Evolutionary conservation across 1,140 invertebrate species (phyloP).

Genomic region (Zelostemma sp.): DNA sequence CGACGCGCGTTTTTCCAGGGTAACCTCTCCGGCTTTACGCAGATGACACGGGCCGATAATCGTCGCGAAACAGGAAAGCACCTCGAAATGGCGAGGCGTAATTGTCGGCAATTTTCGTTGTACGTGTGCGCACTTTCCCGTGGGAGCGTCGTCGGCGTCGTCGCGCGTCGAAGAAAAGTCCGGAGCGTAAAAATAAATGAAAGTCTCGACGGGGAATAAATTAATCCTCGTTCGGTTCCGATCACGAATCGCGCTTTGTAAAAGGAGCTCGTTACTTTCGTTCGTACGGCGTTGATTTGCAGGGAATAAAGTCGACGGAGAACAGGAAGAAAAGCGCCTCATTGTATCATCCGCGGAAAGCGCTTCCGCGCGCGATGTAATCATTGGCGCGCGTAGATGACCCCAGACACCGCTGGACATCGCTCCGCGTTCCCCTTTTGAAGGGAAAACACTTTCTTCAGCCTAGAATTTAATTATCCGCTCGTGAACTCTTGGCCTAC

Average conservation of each 20-base stretch:
- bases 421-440: background rate
- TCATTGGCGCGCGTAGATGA: constrained; percentile 3
- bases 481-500: constrained; percentile 59
- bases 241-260: no score
- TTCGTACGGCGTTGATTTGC: background rate
- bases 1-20: background rate
- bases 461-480: constrained; percentile 59
- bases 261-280: no score
- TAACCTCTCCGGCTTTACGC: background rate
- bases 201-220: background rate
- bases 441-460: constrained; percentile 61
- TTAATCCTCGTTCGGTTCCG: no score
- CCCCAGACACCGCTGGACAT: constrained; percentile 4
- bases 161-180: no score
- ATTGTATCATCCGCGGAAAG: constrained; percentile 11
- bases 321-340: constrained; percentile 9
- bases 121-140: background rate
- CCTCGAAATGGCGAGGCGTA: background rate
- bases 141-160: no score
- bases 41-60: constrained; percentile 3
- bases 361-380: constrained; percentile 12
- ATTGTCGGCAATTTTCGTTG: background rate
- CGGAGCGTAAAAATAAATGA: background rate
- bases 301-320: background rate
- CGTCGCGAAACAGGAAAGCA: background rate